A percentile compares a stretch with the other conserved stretches of the same genome.
phyloP scores from a whole-genome alignment of 2,113 vertebrate genomes.

The Indri indri region DNA sequence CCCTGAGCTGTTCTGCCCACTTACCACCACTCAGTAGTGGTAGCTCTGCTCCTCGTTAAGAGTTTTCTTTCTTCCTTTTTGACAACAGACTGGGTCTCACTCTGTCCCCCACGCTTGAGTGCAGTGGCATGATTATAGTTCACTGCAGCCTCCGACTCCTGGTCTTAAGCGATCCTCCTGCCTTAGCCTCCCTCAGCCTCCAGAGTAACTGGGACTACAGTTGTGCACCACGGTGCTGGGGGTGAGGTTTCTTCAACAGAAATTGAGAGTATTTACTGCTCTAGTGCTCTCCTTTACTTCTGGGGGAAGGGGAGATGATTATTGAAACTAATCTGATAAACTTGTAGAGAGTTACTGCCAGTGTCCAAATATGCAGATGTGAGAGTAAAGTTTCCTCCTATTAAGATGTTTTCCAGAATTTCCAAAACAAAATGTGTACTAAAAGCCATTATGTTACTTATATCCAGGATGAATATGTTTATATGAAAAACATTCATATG shows the following conservation, averaged over 20 bases:
- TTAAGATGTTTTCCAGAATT: conserved; percentile 58
- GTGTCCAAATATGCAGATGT: conserved; percentile 64
- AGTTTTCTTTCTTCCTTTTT: not conserved
- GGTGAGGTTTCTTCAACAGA: conserved; percentile 56
- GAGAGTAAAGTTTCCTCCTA: conserved; percentile 55
- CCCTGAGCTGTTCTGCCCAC: conserved; percentile 70
- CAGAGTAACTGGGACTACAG: not conserved
- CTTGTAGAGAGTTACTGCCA: conserved; percentile 60
- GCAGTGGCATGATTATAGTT: not conserved
- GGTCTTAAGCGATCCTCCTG: not conserved
- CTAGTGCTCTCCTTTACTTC: conserved; percentile 27
- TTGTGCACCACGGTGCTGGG: not conserved
- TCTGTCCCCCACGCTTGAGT: not conserved
- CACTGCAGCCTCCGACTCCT: not conserved
- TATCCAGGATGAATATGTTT: conserved; percentile 77
- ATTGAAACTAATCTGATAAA: conserved; percentile 60
- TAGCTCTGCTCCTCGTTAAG: conserved; percentile 57
- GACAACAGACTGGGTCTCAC: not conserved
- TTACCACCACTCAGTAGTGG: not conserved
- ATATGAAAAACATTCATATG: conserved; percentile 55
- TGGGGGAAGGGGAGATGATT: not conserved
- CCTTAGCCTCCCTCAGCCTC: not conserved
- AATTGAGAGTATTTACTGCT: conserved; percentile 73
- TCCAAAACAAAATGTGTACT: conserved; percentile 68
- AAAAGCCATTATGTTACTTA: conserved; percentile 83